Percentiles rank a stretch among this genome's conserved stretches.
Conservation (phyloP, 1,140 invertebrate genomes). For the Odontomachus brunneus region DNA sequence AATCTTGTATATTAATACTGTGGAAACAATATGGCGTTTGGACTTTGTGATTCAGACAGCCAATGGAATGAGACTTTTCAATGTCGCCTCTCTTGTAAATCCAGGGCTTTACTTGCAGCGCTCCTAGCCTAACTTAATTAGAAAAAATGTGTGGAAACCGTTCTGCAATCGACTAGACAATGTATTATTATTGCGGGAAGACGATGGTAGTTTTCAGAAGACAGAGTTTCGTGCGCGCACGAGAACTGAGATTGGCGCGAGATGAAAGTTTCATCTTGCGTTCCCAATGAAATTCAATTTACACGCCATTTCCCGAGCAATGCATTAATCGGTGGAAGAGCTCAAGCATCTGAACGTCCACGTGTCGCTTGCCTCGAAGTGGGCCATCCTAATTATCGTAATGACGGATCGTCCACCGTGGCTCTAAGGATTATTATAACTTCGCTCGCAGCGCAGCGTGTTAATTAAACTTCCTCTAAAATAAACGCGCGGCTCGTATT, state of each 20-base stretch:
- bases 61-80: too few relatives aligned
- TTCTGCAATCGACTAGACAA: too few relatives aligned
- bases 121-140: too few relatives aligned
- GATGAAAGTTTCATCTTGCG: background rate
- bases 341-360: background rate
- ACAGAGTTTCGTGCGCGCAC: too few relatives aligned
- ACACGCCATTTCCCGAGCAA: slow-evolving; percentile 2
- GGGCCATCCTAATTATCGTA: slow-evolving; percentile 54
- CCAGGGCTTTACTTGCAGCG: too few relatives aligned
- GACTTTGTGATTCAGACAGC: too few relatives aligned
- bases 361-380: slow-evolving; percentile 42
- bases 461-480: slow-evolving; percentile 51
- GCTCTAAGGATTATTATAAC: slow-evolving; percentile 58
- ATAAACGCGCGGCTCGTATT: slow-evolving; percentile 31
- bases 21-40: too few relatives aligned
- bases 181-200: too few relatives aligned
- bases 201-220: too few relatives aligned
- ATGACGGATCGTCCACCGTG: slow-evolving; percentile 44
- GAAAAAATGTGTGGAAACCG: too few relatives aligned
- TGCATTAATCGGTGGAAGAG: background rate
- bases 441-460: slow-evolving; percentile 14
- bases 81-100: too few relatives aligned
- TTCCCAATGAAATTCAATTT: slow-evolving; percentile 39
- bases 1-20: too few relatives aligned
- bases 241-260: background rate